Conservation (phyloP, 37 sponge, comb jelly and placozoan genomes). For the Theonella swinhoei region DNA sequence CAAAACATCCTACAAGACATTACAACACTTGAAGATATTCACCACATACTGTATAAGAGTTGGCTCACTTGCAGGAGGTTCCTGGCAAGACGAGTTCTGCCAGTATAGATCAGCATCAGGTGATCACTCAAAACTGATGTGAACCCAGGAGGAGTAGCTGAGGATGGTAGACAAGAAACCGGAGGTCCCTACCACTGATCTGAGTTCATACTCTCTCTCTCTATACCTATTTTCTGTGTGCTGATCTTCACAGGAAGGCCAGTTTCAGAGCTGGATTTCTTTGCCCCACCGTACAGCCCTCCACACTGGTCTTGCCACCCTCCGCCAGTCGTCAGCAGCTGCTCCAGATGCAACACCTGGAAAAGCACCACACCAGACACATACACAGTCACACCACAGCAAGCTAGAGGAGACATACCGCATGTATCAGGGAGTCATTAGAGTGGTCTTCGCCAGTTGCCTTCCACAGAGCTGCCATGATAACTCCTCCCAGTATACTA, state of each 20-base stretch:
- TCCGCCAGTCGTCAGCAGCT: constrained; percentile 87
- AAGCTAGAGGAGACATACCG: constrained; percentile 40
- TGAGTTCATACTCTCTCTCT: too few relatives aligned
- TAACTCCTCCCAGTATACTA: constrained; percentile 78
- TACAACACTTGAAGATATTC: neutral
- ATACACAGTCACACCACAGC: neutral
- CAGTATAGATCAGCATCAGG: constrained; percentile 80
- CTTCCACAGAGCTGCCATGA: constrained; percentile 75
- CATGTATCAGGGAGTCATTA: constrained; percentile 71
- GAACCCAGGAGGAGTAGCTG: constrained; percentile 43
- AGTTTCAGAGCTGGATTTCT: constrained; percentile 63
- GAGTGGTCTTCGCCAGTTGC: constrained; percentile 51
- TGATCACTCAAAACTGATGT: constrained; percentile 57
- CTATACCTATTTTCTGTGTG: constrained; percentile 31
- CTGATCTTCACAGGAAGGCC: constrained; percentile 37
- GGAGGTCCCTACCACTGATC: too few relatives aligned
- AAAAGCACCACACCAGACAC: neutral
- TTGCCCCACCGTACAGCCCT: constrained; percentile 77
- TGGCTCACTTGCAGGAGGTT: constrained; percentile 77
- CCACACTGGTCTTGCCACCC: constrained; percentile 95
- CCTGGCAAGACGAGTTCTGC: constrained; percentile 83
- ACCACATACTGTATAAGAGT: neutral
- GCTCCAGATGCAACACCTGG: constrained; percentile 80
- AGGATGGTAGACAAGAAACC: too few relatives aligned
- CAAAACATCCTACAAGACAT: constrained; percentile 68